These are phyloP conservation scores for Volucella inanis DNA, from an alignment of 2,888 invertebrate species.

Conservation along the genomic window DNA sequence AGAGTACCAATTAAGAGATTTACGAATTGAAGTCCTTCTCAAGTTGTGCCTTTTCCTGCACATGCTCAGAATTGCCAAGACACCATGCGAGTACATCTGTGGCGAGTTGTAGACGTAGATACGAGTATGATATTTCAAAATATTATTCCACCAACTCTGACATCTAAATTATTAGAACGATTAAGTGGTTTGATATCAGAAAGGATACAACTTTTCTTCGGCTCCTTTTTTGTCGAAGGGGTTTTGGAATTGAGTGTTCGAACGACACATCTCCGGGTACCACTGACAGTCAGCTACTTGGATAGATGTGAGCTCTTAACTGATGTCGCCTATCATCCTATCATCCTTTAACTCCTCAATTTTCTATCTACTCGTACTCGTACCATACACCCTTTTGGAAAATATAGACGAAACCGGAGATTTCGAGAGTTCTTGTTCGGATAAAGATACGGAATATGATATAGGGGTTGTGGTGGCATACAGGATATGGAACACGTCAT, in stretches of 20 bases:
- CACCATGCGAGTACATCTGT: background rate
- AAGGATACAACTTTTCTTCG: conserved; percentile 36
- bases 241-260: background rate
- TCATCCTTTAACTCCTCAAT: background rate
- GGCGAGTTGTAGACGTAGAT: too few species aligned
- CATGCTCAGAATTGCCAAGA: conserved; percentile 41
- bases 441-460: conserved; percentile 33
- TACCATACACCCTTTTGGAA: too few species aligned
- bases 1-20: conserved; percentile 19
- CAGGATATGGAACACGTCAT: background rate
- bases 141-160: conserved; percentile 45
- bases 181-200: conserved; percentile 68
- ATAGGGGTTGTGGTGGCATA: background rate
- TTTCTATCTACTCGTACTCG: too few species aligned
- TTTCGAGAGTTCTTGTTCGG: too few species aligned
- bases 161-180: conserved; percentile 62
- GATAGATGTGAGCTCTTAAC: conserved; percentile 24
- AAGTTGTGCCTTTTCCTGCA: background rate
- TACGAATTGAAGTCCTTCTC: background rate
- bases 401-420: too few species aligned
- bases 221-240: background rate
- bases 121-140: conserved; percentile 20
- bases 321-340: conserved; percentile 27
- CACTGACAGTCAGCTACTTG: conserved; percentile 7
- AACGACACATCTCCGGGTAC: background rate